Conservation (phyloP, 2,888 invertebrate genomes). For the Calliphora vomitoria region DNA sequence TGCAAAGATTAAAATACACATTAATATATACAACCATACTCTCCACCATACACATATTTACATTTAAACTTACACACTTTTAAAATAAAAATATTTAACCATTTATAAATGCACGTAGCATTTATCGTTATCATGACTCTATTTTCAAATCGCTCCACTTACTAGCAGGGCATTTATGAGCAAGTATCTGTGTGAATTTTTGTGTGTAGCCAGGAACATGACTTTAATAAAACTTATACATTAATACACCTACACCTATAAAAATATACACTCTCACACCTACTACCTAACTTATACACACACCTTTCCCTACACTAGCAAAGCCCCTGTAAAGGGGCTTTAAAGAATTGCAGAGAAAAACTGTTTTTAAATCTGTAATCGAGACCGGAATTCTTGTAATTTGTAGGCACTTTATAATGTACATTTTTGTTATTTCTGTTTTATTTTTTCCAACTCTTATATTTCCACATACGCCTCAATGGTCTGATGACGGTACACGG, state of each 20-base stretch:
- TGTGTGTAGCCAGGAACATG: constrained; percentile 28
- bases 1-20: constrained; percentile 51
- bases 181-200: constrained; percentile 10
- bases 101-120: constrained; percentile 61
- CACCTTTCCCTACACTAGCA: neutral
- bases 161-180: constrained; percentile 13
- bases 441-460: constrained; percentile 15
- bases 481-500: neutral
- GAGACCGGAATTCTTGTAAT: constrained; percentile 74
- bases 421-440: neutral
- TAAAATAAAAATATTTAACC: constrained; percentile 29
- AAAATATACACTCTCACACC: neutral
- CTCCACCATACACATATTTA: neutral
- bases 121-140: constrained; percentile 72
- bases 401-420: constrained; percentile 74
- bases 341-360: constrained; percentile 4
- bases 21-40: constrained; percentile 18
- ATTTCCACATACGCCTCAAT: neutral
- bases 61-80: constrained; percentile 10
- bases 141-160: constrained; percentile 62
- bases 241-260: neutral
- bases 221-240: constrained; percentile 48
- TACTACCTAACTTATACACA: no score
- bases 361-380: constrained; percentile 68
- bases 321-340: no score